phyloP scores from a whole-genome alignment of 30 jellyfish, hydroid and myxozoan species.

The Catostylus mosaicus region DNA sequence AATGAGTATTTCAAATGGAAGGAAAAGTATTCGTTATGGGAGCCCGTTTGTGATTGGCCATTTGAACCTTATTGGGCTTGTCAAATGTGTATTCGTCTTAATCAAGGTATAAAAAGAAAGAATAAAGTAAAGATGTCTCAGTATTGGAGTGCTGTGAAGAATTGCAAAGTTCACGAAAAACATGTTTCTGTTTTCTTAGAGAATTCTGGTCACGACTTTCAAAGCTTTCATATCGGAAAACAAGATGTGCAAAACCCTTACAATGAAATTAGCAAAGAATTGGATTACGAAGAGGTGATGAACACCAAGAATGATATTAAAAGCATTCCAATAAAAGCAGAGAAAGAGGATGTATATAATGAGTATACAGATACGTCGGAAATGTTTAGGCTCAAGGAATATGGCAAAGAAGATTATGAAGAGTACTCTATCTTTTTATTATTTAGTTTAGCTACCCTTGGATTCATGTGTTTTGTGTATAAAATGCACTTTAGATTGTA shows the following conservation, averaged over 20 bases:
- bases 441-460: background rate
- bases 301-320: background rate
- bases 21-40: constrained; percentile 70
- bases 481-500: background rate
- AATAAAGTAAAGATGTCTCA: constrained; percentile 50
- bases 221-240: background rate
- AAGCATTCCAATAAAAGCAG: background rate
- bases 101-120: constrained; percentile 35
- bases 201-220: constrained; percentile 63
- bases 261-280: background rate
- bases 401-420: background rate
- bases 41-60: constrained; percentile 93
- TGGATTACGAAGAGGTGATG: constrained; percentile 19
- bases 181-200: constrained; percentile 32
- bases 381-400: background rate
- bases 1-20: constrained; percentile 93
- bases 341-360: background rate
- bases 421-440: background rate
- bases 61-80: constrained; percentile 91
- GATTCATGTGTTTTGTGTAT: background rate
- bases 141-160: constrained; percentile 66
- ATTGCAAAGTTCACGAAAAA: constrained; percentile 56
- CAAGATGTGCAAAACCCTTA: background rate
- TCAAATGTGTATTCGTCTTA: constrained; percentile 74
- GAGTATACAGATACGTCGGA: too few relatives aligned